Evolutionary conservation across 2,113 vertebrate genomes (phyloP), one percentile per base, ranked within the genome.

Genomic region (Catharus fuscescens): DNA sequence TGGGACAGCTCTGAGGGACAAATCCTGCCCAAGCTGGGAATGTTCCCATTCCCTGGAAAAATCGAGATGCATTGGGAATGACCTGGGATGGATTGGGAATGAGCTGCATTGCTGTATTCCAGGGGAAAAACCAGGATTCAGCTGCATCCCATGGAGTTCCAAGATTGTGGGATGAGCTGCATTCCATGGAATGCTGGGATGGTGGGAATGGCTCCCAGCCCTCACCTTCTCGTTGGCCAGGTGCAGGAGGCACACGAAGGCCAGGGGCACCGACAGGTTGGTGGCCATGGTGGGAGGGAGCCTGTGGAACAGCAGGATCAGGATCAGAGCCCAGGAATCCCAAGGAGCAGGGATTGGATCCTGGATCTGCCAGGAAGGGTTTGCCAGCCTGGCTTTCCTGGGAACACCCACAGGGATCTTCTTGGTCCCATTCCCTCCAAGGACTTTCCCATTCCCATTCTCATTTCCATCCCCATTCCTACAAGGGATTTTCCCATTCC

Each of bases 141-240:
- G 14, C 25, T 15, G 48, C 8, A 50, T 9, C 14, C 24, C 48
- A 25, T 15, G 48, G 48, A 50, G 26, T 50, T 23, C 47, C 11
- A 23, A 11, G 14, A 15, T 4, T 15, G 25, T 50, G 48, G 48
- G 48, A 48, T 48, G 23, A 48, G 23, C 23, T 24, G 47, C 12
- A 48, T 24, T 24, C 21, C 47, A 13, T 13, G 47, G 21, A 48
- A 48, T 48, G 38, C 10, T 38, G 38, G 38, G 38, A 38, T 38
- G 38, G 20, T 47, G 47, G 47, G 47, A 23, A 36, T 8, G 8
- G 2, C 62, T 24, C 26, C 40, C 59, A 3, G 34, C 8, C 28
- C 98, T 91, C 86, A 99, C 99, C 98, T 99, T 99, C 97, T 99
- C 99, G 34, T 98, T 99, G 66, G 99, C 98, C 59, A 99, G 95